Evolutionary conservation across 53 echinoderm and acorn worm species (phyloP), one percentile per base, ranked within the genome.

Genomic region (Zoroaster sp.): DNA sequence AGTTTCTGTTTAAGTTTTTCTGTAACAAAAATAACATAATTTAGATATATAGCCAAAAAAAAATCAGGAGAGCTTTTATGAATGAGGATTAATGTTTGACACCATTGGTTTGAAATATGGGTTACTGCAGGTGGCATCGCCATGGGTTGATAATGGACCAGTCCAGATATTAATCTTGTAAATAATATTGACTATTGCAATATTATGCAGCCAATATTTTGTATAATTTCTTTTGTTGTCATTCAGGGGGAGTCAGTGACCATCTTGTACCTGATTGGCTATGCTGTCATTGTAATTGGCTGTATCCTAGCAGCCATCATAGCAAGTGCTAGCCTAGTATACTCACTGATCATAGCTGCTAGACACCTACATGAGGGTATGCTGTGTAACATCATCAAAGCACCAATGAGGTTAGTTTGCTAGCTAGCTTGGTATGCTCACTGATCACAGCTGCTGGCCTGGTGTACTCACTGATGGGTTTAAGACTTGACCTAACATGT

Each of bases 321-420:
- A 21, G 86, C 91, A 6, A 52, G 39, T 15, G 75, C 74, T 23
- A 83, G 78, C 74, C 41, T 90, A 13, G 91, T 90, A 18, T 73
- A 66, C 44, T 73, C 75, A 10, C 20, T 83, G 1, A 36, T 51
- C 15, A 51, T 66, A 9, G 91, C 91, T 1, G 74, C 91, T 65
- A 67, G 85, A 28, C 65, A 75, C 17, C 86, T 90, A 7, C 76
- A 85, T 51, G 66, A 35, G 0, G 40, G 66, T 33, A 83, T 90
- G 75, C 91, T 90, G 25, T 36, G 77, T 34, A 90, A 90, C 66
- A 83, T 90, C 41, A 86, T 86, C 74, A 32, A 47, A 43, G 83
- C 76, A 21, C 91, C 91, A 66, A 85, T 90, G 85, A 90, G 91
- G 91, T 90, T 17, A 83, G 59, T 33, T 35, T 25, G 17, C n/a